Percentiles rank a stretch among this genome's conserved stretches.
These are phyloP conservation scores for Urocolius indicus DNA, from an alignment of 2,113 vertebrate genomes.

Conservation along the genomic window DNA sequence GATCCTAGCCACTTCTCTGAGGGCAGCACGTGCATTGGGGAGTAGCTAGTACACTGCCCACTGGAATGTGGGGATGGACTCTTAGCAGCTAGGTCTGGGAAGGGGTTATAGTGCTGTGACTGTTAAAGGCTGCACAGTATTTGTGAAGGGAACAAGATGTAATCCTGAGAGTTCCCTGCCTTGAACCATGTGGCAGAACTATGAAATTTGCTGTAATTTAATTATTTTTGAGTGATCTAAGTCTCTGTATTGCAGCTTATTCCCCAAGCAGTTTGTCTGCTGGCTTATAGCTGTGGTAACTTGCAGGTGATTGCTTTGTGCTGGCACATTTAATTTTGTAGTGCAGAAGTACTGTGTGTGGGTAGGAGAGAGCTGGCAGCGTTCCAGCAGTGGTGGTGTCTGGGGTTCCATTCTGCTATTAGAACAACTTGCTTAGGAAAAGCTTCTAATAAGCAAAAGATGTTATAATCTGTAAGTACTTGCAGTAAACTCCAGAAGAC, in stretches of 20 bases:
- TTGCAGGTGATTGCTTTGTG: constrained; percentile 32
- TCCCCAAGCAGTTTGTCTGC: constrained; percentile 10
- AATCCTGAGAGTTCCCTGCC: constrained; percentile 11
- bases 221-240: constrained; percentile 10
- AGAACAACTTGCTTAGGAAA: background rate
- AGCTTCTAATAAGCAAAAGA: background rate
- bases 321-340: background rate
- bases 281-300: constrained; percentile 16
- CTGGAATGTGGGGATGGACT: background rate
- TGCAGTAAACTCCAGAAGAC: background rate
- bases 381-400: background rate
- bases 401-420: background rate
- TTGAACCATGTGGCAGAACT: background rate
- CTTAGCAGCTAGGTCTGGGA: background rate
- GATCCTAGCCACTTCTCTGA: background rate
- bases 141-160: background rate
- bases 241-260: background rate
- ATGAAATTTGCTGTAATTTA: constrained; percentile 8
- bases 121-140: background rate
- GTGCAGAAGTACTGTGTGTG: background rate
- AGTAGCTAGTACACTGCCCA: background rate
- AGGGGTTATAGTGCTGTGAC: background rate
- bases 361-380: background rate
- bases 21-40: background rate
- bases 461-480: background rate